A percentile compares a stretch with the other conserved stretches of the same genome.
phyloP scores from a whole-genome alignment of 1,140 invertebrate genomes.

The Notospermus geniculatus region DNA sequence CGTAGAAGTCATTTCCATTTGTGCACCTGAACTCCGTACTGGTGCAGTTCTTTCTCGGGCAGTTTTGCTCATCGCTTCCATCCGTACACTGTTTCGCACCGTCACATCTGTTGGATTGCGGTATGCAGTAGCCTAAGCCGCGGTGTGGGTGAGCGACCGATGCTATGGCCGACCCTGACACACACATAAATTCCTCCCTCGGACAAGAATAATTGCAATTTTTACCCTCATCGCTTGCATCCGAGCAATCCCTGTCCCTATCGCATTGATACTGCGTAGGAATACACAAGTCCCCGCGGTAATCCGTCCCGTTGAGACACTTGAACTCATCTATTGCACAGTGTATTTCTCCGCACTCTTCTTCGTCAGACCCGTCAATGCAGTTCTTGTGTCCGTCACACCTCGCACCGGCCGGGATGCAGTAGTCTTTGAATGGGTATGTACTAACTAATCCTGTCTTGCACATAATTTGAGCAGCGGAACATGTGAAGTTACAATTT shows the following conservation, averaged over 20 bases:
- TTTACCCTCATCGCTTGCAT: constrained; percentile 11
- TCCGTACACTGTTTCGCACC: constrained; percentile 2
- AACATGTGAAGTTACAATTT: neutral
- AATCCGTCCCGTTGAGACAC: constrained; percentile 2
- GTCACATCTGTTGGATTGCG: neutral
- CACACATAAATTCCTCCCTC: constrained; percentile 5
- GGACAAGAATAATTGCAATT: constrained; percentile 3
- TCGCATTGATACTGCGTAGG: constrained; percentile 3
- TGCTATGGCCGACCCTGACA: neutral
- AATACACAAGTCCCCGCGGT: neutral
- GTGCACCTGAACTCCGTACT: neutral
- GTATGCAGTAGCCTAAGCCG: neutral
- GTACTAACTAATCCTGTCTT: neutral
- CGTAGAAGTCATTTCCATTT: neutral
- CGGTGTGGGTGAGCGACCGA: no score
- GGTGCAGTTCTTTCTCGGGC: constrained; percentile 3
- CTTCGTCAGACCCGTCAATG: neutral
- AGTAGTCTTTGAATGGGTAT: neutral
- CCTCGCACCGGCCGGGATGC: neutral
- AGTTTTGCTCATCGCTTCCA: neutral
- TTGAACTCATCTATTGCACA: constrained; percentile 1
- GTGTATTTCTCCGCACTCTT: neutral
- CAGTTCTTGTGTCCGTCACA: constrained; percentile 2
- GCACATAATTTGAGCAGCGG: constrained; percentile 6
- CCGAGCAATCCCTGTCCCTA: constrained; percentile 14